Evolutionary conservation across 2,113 vertebrate species (phyloP), one percentile per base, ranked within the genome.

Genomic region (Ammodytes dubius): DNA sequence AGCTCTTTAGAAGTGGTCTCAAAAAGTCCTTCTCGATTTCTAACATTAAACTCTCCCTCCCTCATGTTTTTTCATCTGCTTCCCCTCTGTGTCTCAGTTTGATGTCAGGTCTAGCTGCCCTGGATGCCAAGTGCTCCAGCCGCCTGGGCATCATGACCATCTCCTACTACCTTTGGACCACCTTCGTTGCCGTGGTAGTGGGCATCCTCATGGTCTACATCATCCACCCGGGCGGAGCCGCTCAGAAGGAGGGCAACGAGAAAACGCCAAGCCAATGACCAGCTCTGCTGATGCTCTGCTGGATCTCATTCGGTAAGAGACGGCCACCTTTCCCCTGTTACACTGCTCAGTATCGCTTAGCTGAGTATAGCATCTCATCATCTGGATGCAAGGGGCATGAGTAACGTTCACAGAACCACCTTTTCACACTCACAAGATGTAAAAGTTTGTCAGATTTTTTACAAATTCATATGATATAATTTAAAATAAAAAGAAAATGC

Each of bases 91-190:
- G 54, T 86, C 75, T 71, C 90, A 99, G 98, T 91, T 92, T 99
- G 93, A 98, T 99, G 97, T 99, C 98, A 0, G 97, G 98, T 67
- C 95, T 99, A 0, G 97, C 98, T 76, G 98, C 98, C 43, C 93
- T 99, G 87, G 98, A 99, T 46, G 96, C 98, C 84, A 99, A 99
- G 94, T 98, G 97, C 43, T 99, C 98, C 77, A 98, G 98, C 82
- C 97, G 97, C 61, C 87, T 99, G 93, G 98, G 98, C 64, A 96
- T 99, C 90, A 97, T 99, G 92, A 99, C 98, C 0, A 94, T 99
- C 88, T 98, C 98, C 1, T 99, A 99, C 93, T 99, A 99, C 93
- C 94, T 99, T 80, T 99, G 98, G 98, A 99, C 98, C 89, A 99
- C 98, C 5, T 99, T 99, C 67, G 94, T 99, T 74, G 98, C 98